Base-by-base conservation (phyloP, 2,888 invertebrate genomes). In the Cryptophagus acutangulus region DNA sequence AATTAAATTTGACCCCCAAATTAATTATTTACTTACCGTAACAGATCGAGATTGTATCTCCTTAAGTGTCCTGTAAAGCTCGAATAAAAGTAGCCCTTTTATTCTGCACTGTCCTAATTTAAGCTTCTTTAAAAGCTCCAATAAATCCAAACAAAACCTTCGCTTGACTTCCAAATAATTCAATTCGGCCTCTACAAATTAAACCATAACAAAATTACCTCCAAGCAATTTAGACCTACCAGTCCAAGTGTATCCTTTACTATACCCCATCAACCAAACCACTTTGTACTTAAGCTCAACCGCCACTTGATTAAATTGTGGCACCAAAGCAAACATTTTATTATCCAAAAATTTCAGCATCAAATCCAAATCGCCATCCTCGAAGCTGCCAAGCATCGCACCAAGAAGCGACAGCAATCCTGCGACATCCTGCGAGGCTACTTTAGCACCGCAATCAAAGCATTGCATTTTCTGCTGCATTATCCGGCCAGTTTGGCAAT, bases 271-370 rank as follows among this genome's bases (percentile, higher is more conserved):
- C 36, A 74, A 71, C 70, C 78, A 81, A 48, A 83, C 69, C 6
- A 82, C 69, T 43, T 74, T 73, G 57, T 76, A 79, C 56, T 82
- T 81, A 36, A 81, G 66, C 57, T 82, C 79, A 17, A 81, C 62
- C 35, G 75, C 71, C 31, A 81, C 74, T 62, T 81, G 78, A 64
- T 81, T 81, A 13, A 71, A 73, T 33, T 67, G 67, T 5, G 81
- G 80, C 38, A 82, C 69, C 48, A 77, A 71, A 49, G 71, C 72
- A 3, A 61, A 56, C 15, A 81, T 63, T 54, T 79, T 74, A 41
- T 69, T 65, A 9, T 72, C 57, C 34, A 81, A 66, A 57, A 82
- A 81, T 25, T 68, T 71, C 48, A 77, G 70, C 50, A 82, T 68
- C 40, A 75, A 69, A n/a, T 65, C 62, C 1, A 78, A 71, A 54